Evolutionary conservation across 2,888 invertebrate genomes (phyloP).

Genomic region (Leptopilina drosophilae): DNA sequence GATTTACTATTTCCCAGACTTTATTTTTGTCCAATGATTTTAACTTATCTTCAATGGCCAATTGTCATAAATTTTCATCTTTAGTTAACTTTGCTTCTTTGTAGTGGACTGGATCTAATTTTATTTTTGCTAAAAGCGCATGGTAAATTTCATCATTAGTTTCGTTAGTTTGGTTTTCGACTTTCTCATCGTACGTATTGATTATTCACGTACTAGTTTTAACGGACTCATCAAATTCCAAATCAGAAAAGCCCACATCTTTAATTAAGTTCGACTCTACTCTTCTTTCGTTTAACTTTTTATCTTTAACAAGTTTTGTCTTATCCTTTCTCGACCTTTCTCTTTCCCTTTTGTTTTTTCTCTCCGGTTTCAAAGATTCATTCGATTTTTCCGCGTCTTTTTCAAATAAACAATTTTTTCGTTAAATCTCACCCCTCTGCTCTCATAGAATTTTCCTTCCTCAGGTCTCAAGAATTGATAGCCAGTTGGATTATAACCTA

Average conservation of each 20-base stretch:
- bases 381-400: background rate
- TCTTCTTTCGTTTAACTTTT: background rate
- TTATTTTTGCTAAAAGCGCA: conserved; percentile 14
- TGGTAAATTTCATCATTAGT: too few species aligned
- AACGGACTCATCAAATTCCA: too few species aligned
- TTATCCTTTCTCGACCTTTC: background rate
- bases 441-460: background rate
- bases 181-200: too few species aligned
- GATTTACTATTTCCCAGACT: conserved; percentile 46
- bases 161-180: too few species aligned
- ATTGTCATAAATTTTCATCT: conserved; percentile 43
- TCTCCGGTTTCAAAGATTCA: background rate
- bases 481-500: conserved; percentile 32
- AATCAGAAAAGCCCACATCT: too few species aligned
- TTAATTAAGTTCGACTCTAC: background rate
- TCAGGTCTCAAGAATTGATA: conserved; percentile 1
- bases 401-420: background rate
- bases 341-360: background rate
- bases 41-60: conserved; percentile 50
- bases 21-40: conserved; percentile 50
- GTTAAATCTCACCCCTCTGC: background rate
- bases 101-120: conserved; percentile 43
- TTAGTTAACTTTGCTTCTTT: conserved; percentile 43
- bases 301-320: background rate
- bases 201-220: too few species aligned